Percentiles rank a stretch among this genome's conserved stretches.
Conservation (phyloP, 2,113 vertebrate species). For the Tupaia chinensis region DNA sequence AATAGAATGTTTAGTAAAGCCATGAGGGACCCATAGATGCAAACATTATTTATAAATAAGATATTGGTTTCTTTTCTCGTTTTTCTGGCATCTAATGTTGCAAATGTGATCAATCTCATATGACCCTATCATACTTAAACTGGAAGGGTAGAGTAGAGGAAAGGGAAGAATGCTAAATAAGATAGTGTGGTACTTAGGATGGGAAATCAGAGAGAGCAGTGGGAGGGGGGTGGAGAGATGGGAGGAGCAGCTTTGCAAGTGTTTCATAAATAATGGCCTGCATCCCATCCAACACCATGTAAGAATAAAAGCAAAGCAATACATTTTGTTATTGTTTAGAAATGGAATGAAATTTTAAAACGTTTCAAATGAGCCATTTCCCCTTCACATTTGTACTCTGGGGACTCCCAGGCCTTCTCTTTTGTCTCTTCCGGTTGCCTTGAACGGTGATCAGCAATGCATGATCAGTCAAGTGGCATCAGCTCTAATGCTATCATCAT, state of each 20-base stretch:
- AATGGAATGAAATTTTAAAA: constrained; percentile 74
- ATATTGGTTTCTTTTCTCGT: constrained; percentile 26
- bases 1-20: constrained; percentile 52
- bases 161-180: constrained; percentile 35
- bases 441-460: constrained; percentile 84
- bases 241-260: neutral
- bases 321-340: constrained; percentile 79
- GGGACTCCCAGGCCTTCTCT: constrained; percentile 72
- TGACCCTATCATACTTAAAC: constrained; percentile 13
- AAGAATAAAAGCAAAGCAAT: constrained; percentile 73
- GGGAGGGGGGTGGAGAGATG: neutral
- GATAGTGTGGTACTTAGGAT: neutral
- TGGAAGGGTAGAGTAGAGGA: constrained; percentile 40
- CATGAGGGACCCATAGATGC: neutral
- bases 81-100: neutral
- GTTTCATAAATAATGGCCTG: constrained; percentile 46
- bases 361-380: constrained; percentile 83
- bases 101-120: constrained; percentile 22
- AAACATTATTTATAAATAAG: constrained; percentile 31
- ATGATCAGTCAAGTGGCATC: constrained; percentile 78
- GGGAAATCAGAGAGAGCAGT: neutral
- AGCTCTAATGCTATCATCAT: constrained; percentile 75
- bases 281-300: constrained; percentile 6
- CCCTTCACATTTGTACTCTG: constrained; percentile 78
- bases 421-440: constrained; percentile 83